Evolutionary conservation across 2,888 invertebrate genomes (phyloP).

Genomic region (Dexiosoma caninum): DNA sequence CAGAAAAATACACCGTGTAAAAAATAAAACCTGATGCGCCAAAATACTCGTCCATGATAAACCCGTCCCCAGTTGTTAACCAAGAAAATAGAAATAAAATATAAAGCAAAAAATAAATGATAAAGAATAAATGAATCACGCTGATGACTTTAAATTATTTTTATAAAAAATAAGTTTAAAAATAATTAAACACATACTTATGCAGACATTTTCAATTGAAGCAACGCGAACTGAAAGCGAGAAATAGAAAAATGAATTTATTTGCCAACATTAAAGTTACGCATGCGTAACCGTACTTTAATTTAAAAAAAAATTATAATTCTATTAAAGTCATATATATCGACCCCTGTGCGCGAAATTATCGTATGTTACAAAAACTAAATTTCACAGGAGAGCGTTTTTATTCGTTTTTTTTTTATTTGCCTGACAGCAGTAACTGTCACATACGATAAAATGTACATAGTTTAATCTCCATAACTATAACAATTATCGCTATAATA

Average conservation of each 20-base stretch:
- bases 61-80: slow-evolving; percentile 15
- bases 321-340: background rate
- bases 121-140: slow-evolving; percentile 42
- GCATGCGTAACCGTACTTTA: slow-evolving; percentile 37
- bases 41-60: slow-evolving; percentile 3
- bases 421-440: too few relatives aligned
- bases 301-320: background rate
- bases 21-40: slow-evolving; percentile 14
- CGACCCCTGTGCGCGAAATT: background rate
- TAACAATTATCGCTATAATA: too few relatives aligned
- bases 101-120: slow-evolving; percentile 3
- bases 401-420: too few relatives aligned
- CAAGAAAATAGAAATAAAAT: slow-evolving; percentile 3
- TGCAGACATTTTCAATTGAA: background rate
- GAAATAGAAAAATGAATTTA: background rate
- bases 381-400: too few relatives aligned
- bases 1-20: background rate
- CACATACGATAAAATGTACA: too few relatives aligned
- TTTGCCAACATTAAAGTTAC: slow-evolving; percentile 20
- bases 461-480: too few relatives aligned
- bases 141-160: slow-evolving; percentile 10
- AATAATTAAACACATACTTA: background rate
- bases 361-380: too few relatives aligned
- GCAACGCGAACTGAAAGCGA: background rate
- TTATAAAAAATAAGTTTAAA: background rate